These are phyloP conservation scores for Calidris pygmaea DNA, from an alignment of 2,113 vertebrate species.

Conservation along the genomic window DNA sequence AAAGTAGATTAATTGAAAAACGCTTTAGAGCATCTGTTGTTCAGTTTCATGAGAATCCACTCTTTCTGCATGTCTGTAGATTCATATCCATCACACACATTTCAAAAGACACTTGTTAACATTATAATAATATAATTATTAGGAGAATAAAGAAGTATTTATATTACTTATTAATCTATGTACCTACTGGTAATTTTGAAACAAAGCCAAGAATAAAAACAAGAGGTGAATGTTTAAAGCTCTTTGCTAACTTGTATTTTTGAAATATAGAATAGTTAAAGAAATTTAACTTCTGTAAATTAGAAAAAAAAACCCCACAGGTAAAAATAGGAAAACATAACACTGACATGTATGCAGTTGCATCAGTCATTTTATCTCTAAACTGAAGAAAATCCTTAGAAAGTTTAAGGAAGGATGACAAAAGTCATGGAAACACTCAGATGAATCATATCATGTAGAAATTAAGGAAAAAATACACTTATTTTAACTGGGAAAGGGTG, in stretches of 20 bases:
- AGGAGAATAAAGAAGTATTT: not conserved
- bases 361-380: not conserved
- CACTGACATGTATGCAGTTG: not conserved
- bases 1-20: not conserved
- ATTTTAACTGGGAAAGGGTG: not conserved
- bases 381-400: not conserved
- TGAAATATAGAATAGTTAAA: not conserved
- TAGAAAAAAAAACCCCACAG: not conserved
- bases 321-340: not conserved
- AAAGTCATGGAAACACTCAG: not conserved
- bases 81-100: not conserved
- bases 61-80: not conserved
- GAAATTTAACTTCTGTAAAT: not conserved
- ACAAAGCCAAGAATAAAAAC: not conserved
- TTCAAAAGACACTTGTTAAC: not conserved
- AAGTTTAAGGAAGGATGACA: not conserved
- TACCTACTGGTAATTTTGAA: not conserved
- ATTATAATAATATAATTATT: not conserved
- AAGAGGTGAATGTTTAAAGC: not conserved
- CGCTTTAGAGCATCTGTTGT: not conserved
- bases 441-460: not conserved
- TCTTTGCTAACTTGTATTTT: not conserved
- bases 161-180: not conserved
- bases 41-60: not conserved
- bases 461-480: not conserved